Conservation (phyloP, 2,113 vertebrate species). For the Oreochromis spilurus region DNA sequence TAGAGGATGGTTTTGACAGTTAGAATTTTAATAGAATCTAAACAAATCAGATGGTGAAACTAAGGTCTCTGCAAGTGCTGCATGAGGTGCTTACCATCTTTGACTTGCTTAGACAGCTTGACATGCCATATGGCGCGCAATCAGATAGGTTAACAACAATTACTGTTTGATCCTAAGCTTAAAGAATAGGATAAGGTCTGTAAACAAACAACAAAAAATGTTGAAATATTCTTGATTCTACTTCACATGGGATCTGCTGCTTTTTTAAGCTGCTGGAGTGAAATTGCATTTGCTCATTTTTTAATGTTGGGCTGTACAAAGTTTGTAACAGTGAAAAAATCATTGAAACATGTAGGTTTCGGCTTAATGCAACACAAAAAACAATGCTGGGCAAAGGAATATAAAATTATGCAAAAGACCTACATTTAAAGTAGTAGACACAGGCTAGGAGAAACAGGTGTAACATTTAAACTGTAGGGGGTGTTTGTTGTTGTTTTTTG, state of each 20-base stretch:
- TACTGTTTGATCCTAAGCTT: neutral
- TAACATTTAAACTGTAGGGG: neutral
- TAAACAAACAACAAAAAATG: neutral
- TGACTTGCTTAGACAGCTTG: neutral
- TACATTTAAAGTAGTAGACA: neutral
- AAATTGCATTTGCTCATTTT: neutral
- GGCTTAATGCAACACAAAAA: neutral
- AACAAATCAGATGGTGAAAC: conserved; percentile 27
- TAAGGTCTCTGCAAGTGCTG: neutral
- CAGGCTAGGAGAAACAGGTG: neutral
- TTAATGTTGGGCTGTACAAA: neutral
- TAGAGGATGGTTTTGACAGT: conserved; percentile 23
- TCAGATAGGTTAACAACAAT: neutral
- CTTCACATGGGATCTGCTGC: neutral
- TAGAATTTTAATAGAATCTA: conserved; percentile 33
- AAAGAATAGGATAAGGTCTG: neutral
- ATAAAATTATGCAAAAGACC: neutral
- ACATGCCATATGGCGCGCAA: neutral
- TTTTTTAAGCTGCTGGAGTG: neutral
- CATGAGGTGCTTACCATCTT: neutral
- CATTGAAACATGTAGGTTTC: neutral
- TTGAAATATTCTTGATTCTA: neutral
- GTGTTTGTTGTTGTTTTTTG: neutral
- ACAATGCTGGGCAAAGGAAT: neutral
- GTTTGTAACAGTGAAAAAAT: neutral